phyloP scores from a whole-genome alignment of 2,113 vertebrate species.

The Phasianus colchicus region DNA sequence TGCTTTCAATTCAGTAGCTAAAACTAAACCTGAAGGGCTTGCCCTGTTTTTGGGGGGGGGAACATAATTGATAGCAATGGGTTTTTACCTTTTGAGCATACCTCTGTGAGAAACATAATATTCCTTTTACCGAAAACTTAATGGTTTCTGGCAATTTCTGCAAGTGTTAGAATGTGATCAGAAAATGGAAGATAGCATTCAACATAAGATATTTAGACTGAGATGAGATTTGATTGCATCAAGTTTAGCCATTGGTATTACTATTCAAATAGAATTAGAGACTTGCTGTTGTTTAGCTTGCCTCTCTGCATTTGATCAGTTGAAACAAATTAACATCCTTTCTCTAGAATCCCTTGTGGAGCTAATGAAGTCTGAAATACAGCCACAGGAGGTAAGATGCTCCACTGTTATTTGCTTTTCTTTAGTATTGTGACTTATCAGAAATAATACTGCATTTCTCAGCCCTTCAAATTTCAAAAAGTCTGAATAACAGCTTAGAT shows the following conservation, averaged over 20 bases:
- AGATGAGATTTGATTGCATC: neutral
- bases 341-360: constrained; percentile 75
- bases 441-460: neutral
- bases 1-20: neutral
- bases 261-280: neutral
- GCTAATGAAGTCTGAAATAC: constrained; percentile 79
- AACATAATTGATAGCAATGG: neutral
- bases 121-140: neutral
- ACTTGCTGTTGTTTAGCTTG: constrained; percentile 11
- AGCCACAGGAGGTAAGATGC: constrained; percentile 86
- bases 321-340: constrained; percentile 59
- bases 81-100: neutral
- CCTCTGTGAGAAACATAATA: neutral
- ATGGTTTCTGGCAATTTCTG: neutral
- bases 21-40: neutral
- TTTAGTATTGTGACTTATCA: neutral
- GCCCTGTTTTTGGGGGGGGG: neutral
- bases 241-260: neutral
- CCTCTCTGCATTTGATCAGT: constrained; percentile 3
- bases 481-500: neutral
- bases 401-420: neutral
- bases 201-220: neutral
- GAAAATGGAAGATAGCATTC: neutral
- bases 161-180: neutral
- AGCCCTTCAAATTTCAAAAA: neutral